Base-by-base conservation (phyloP, 2,797 vertebrate species). In the Distichodus sexfasciatus region DNA sequence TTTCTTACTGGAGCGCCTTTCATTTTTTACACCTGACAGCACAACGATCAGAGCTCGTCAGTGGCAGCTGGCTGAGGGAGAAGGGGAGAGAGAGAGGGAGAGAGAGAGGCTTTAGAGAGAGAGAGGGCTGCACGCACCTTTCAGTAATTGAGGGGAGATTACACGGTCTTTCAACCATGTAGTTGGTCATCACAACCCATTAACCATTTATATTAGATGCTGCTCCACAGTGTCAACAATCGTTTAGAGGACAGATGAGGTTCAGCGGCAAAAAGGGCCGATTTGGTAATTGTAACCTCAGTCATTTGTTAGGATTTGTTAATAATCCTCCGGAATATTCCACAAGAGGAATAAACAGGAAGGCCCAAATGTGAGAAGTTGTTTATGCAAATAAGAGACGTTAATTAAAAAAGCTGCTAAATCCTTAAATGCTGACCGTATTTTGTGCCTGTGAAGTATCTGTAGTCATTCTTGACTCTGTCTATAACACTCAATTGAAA, bases 121-220 rank as follows among this genome's bases (percentile, higher is more conserved):
- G 69, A 70, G 76, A 83, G 84, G 80, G 83, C 88, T 83, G 87
- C 83, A 83, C 88, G 91, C 90, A 90, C 70, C 92, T 94, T 93
- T 94, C 94, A 93, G 95, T 95, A 95, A 95, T 94, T 93, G 95
- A 91, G 90, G 92, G 90, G 89, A 93, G 93, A 96, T 96, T 95
- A 94, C 93, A 93, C 84, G 93, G 91, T 93, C 92, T 87, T 95
- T 91, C 92, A 93, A 93, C 90, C 94, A 82, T 94, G 94, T 88
- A 92, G 93, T 93, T 90, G 92, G 93, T 94, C 94, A 95, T 95
- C 94, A 94, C 93, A 83, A 87, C 82, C 90, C 92, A 90, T 94
- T 94, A 95, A 92, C 90, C 90, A 92, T 90, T 92, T 93, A 94
- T 93, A 95, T 92, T 90, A 94, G 92, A 94, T 91, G 91, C 92